Conservation (phyloP, 2,888 invertebrate species). For the Sinodicranocentrus sp. region DNA sequence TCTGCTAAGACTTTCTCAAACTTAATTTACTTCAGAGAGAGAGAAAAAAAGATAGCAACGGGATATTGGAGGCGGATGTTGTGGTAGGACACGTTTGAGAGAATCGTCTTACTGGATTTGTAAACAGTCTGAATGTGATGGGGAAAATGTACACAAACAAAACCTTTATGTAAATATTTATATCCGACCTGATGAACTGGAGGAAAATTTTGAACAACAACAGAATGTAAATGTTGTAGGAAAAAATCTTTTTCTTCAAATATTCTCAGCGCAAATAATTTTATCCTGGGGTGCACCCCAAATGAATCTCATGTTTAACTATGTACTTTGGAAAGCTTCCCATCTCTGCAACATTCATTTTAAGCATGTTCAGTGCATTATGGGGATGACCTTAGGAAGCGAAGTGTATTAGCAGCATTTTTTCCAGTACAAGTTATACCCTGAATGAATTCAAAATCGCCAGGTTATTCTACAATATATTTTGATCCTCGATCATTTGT, state of each 20-base stretch:
- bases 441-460: conserved; percentile 23
- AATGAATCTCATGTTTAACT: too few species aligned
- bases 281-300: too few species aligned
- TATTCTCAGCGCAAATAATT: too few species aligned
- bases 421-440: too few species aligned
- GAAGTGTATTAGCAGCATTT: too few species aligned
- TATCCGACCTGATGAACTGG: too few species aligned
- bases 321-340: too few species aligned
- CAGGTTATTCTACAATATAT: conserved; percentile 19
- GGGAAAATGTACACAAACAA: background rate
- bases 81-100: background rate
- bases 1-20: background rate
- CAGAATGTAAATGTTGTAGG: background rate
- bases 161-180: too few species aligned
- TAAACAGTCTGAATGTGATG: background rate
- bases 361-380: too few species aligned
- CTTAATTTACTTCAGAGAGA: conserved; percentile 3
- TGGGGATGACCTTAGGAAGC: too few species aligned
- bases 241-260: too few species aligned
- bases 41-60: background rate
- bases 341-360: too few species aligned
- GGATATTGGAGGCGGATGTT: conserved; percentile 3
- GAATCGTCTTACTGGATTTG: background rate
- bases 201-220: background rate
- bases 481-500: conserved; percentile 50